Percentiles rank a stretch among this genome's conserved stretches.
phyloP scores from a whole-genome alignment of 2,113 vertebrate species.

The Hystrix brachyura region DNA sequence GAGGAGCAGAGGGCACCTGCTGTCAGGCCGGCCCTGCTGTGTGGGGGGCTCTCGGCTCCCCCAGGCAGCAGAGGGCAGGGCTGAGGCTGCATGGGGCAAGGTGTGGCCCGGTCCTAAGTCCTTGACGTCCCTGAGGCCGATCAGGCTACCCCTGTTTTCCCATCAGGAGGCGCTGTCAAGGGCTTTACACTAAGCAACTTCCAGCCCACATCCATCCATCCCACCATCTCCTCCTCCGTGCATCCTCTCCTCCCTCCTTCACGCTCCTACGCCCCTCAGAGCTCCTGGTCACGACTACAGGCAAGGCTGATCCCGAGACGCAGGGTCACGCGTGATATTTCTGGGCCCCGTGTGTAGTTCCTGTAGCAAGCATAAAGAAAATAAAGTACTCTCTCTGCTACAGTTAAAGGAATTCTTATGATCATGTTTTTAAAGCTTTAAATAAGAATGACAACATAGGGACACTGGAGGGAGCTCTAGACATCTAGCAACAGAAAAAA shows the following conservation, averaged over 20 bases:
- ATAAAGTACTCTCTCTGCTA: background rate
- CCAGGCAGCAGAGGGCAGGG: background rate
- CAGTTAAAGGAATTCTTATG: background rate
- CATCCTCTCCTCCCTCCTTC: background rate
- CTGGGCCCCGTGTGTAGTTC: background rate
- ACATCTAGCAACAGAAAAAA: background rate
- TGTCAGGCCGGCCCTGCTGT: background rate
- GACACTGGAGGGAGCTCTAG: constrained; percentile 68
- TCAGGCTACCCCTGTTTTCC: background rate
- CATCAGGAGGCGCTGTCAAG: background rate
- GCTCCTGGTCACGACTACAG: background rate
- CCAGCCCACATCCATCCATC: accelerated
- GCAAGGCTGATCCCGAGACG: accelerated
- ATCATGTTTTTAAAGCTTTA: background rate
- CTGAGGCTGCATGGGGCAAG: background rate
- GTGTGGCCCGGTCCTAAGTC: background rate
- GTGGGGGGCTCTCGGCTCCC: no score
- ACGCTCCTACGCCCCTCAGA: accelerated
- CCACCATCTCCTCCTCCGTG: background rate
- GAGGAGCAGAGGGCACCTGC: background rate
- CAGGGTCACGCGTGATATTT: accelerated
- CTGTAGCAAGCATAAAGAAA: background rate
- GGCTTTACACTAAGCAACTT: background rate
- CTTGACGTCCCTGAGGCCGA: no score
- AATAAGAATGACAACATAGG: constrained; percentile 4